Evolutionary conservation across 1,140 invertebrate genomes (phyloP).

Genomic region (Mycetomoellerius zeteki): DNA sequence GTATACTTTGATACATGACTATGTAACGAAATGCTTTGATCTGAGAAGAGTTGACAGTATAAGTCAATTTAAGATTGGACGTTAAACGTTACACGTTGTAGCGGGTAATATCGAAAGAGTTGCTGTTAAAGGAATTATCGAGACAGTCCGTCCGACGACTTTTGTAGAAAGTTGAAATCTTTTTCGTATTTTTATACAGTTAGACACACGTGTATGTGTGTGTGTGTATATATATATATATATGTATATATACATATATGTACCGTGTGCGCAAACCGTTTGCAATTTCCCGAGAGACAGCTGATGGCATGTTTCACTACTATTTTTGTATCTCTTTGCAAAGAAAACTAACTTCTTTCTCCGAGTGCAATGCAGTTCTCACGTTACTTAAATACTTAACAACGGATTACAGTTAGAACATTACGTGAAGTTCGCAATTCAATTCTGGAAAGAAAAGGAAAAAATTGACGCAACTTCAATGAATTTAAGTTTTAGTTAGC

Average conservation of each 20-base stretch:
- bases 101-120: background rate
- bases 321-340: conserved; percentile 15
- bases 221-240: no score
- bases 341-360: background rate
- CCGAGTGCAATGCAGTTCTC: background rate
- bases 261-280: background rate
- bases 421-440: background rate
- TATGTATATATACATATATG: background rate
- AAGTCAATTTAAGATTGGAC: conserved; percentile 12
- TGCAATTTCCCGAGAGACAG: conserved; percentile 9
- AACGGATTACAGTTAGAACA: background rate
- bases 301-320: background rate
- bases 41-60: background rate
- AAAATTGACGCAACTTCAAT: background rate
- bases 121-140: conserved; percentile 21
- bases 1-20: conserved; percentile 32
- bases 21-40: background rate
- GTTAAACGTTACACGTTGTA: background rate
- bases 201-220: background rate
- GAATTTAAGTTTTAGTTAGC: background rate
- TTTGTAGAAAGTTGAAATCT: conserved; percentile 56
- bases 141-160: background rate
- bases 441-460: background rate
- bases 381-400: conserved; percentile 32
- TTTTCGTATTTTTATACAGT: background rate